Percentiles rank a stretch among this genome's conserved stretches.
These are phyloP conservation scores for Drosophila melanica DNA, from an alignment of 1,140 invertebrate genomes.

Conservation along the genomic window DNA sequence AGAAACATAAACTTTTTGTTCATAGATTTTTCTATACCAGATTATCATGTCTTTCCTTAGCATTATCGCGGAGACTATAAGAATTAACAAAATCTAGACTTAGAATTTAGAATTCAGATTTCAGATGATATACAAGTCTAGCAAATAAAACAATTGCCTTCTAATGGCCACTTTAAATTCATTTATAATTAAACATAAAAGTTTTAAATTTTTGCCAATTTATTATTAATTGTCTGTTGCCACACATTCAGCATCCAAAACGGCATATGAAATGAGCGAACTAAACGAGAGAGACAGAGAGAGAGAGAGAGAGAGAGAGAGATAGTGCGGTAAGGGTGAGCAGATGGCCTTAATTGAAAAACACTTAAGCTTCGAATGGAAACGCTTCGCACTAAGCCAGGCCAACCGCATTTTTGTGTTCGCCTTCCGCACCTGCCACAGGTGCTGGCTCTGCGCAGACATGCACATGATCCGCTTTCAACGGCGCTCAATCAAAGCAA, in stretches of 20 bases:
- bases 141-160: too few species aligned
- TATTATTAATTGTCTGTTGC: neutral
- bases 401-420: constrained; percentile 43
- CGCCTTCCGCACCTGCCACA: constrained; percentile 8
- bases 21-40: too few species aligned
- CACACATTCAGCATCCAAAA: constrained; percentile 30
- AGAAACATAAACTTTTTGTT: too few species aligned
- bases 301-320: too few species aligned
- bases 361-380: constrained; percentile 64
- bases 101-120: too few species aligned
- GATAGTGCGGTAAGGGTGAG: constrained; percentile 28
- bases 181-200: too few species aligned
- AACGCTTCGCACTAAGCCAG: constrained; percentile 48
- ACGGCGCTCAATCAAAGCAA: constrained; percentile 44
- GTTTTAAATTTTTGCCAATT: neutral
- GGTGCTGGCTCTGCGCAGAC: neutral
- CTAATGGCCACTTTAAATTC: too few species aligned
- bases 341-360: constrained; percentile 69
- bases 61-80: too few species aligned
- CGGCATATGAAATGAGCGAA: constrained; percentile 65
- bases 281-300: neutral
- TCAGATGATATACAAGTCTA: too few species aligned
- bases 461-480: constrained; percentile 47
- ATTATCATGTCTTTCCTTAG: too few species aligned
- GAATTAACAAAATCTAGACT: too few species aligned